Evolutionary conservation across 1,140 invertebrate genomes (phyloP).

Genomic region (Drusus annulatus): DNA sequence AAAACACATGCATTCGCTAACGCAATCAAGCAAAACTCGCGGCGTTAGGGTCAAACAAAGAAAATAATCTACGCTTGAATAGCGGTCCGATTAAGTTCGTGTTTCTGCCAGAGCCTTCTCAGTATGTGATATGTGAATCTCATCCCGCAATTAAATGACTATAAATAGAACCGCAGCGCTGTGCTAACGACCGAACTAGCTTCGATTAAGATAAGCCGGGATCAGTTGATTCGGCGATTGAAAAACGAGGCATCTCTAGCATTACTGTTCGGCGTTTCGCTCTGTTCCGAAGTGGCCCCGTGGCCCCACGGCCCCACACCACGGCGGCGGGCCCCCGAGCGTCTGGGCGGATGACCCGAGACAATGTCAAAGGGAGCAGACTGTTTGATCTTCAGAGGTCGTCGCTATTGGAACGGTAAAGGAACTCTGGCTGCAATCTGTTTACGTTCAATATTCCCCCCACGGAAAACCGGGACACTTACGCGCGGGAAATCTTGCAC

Average conservation of each 20-base stretch:
- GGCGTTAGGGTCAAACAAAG: too few relatives aligned
- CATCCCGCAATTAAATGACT: background rate
- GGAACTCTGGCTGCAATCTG: constrained; percentile 10
- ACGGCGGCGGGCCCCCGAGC: constrained; percentile 5
- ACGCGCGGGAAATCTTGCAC: constrained; percentile 9
- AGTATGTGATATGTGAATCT: too few relatives aligned
- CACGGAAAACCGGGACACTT: background rate
- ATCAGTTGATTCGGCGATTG: background rate
- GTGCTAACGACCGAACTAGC: too few relatives aligned
- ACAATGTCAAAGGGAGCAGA: constrained; percentile 56
- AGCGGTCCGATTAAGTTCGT: too few relatives aligned
- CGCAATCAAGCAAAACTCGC: too few relatives aligned
- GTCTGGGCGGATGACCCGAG: constrained; percentile 50
- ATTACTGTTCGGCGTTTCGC: background rate
- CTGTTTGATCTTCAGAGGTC: constrained; percentile 57
- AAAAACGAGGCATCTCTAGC: background rate
- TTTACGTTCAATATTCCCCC: background rate
- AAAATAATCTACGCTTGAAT: too few relatives aligned
- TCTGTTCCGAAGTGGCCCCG: constrained; percentile 1
- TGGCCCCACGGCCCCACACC: background rate
- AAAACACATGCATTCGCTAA: too few relatives aligned
- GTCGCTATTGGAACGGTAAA: constrained; percentile 37
- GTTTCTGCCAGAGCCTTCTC: too few relatives aligned
- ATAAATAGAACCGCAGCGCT: too few relatives aligned
- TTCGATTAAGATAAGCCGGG: background rate